Percentiles rank a stretch among this genome's conserved stretches.
phyloP scores from a whole-genome alignment of 2,113 vertebrate genomes.

The Osmerus mordax region DNA sequence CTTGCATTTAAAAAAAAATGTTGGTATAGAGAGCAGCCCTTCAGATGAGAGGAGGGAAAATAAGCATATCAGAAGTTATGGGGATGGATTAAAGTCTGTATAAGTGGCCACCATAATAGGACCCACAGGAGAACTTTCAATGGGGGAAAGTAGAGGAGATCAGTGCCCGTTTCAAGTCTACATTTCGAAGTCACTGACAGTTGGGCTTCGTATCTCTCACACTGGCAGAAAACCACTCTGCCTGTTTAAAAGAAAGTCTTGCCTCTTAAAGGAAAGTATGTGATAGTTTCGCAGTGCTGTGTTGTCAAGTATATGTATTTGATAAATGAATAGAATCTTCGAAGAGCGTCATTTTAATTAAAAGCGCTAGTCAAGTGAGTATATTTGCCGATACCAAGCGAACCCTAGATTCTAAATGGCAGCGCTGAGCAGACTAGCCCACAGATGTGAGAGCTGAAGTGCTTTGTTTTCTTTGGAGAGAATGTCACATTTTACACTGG shows the following conservation, averaged over 20 bases:
- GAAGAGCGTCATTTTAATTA: slow-evolving; percentile 2
- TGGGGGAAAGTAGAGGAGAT: slow-evolving; percentile 13
- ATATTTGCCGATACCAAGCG: not conserved
- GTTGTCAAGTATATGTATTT: not conserved
- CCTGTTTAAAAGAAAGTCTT: too few relatives aligned
- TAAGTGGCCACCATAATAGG: slow-evolving; percentile 43
- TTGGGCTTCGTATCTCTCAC: slow-evolving; percentile 12
- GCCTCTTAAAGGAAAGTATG: not conserved
- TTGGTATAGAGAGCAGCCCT: slow-evolving; percentile 61
- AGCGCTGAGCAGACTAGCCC: slow-evolving; percentile 23
- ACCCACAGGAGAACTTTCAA: slow-evolving; percentile 41
- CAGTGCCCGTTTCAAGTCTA: slow-evolving; percentile 2
- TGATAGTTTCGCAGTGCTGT: not conserved
- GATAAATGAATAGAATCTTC: not conserved
- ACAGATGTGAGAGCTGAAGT: slow-evolving; percentile 16
- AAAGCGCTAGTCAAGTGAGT: not conserved
- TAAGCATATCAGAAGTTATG: slow-evolving; percentile 50
- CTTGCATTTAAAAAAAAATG: slow-evolving; percentile 55
- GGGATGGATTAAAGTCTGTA: slow-evolving; percentile 61
- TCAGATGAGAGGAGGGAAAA: slow-evolving; percentile 62
- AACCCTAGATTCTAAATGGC: not conserved
- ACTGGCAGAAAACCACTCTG: not conserved
- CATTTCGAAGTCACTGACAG: slow-evolving; percentile 16
- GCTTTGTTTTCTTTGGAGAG: slow-evolving; percentile 34
- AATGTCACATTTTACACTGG: slow-evolving; percentile 39